These are phyloP conservation scores for Ceratina calcarata DNA, from an alignment of 1,140 invertebrate species.

Conservation along the genomic window DNA sequence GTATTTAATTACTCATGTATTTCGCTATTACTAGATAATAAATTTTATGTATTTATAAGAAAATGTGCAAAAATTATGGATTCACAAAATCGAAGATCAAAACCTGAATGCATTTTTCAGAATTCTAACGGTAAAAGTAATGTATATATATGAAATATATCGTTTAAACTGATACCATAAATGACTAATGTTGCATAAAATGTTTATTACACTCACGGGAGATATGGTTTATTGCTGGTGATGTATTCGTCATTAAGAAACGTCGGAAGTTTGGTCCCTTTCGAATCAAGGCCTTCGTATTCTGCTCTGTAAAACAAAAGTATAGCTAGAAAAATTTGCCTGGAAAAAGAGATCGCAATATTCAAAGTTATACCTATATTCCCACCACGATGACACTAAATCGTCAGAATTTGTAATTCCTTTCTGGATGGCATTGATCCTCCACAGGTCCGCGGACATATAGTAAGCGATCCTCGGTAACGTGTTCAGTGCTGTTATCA, in stretches of 20 bases:
- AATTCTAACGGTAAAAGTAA: too few relatives aligned
- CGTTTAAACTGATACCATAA: too few relatives aligned
- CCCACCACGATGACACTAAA: conserved; percentile 73
- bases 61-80: too few relatives aligned
- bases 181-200: neutral
- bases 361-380: conserved; percentile 74
- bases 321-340: conserved; percentile 6
- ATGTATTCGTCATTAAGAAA: conserved; percentile 82
- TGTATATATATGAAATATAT: too few relatives aligned
- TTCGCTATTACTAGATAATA: too few relatives aligned
- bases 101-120: too few relatives aligned
- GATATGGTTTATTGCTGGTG: conserved; percentile 82
- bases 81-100: too few relatives aligned
- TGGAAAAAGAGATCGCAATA: neutral
- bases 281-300: conserved; percentile 63
- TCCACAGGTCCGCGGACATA: conserved; percentile 82
- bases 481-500: conserved; percentile 71
- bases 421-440: conserved; percentile 81
- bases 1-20: too few relatives aligned
- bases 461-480: conserved; percentile 82
- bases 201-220: conserved; percentile 76
- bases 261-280: conserved; percentile 59
- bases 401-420: conserved; percentile 70
- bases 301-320: conserved; percentile 59
- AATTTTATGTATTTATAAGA: too few relatives aligned